Evolutionary conservation across 2,888 invertebrate genomes (phyloP), one percentile per base, ranked within the genome.

Genomic region (Philaethria dido): DNA sequence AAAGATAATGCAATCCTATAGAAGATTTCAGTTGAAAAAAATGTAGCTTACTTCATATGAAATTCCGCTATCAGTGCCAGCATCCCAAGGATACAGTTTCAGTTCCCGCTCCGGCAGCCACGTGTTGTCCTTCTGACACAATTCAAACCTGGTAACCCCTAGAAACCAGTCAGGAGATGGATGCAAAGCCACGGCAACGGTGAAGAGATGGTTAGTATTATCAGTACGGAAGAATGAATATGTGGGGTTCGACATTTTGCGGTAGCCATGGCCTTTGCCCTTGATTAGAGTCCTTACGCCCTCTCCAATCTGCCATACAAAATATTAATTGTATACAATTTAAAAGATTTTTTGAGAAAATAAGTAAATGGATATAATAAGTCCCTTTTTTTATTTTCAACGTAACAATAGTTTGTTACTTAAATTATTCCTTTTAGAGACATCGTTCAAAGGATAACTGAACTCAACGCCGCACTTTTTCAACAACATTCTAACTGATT

Each of bases 111-210:
- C 95, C 66, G 95, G 95, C 11, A 96, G 93, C 99, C 99, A 99
- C 0, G 96, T 95, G 79, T 99, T 98, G 82, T 98, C 97, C 45
- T 93, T 86, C 62, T 96, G 94, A 77, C 99, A 99, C 4, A 99
- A 92, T 82, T 99, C 97, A 62, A 98, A 92, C 1, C 97, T 96
- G 50, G 95, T 97, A 0, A 99, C 95, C 1, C 99, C 99, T 3
- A 99, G 96, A 64, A 99, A 97, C 99, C 99, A 99, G 87, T 99
- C 99, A 0, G 99, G 99, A 2, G 99, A 90, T 0, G 92, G 92
- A 61, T 80, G 77, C 1, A 92, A 29, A 0, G 81, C 88, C 1
- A 90, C 78, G 0, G 81, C 88, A 2, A 84, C 85, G 0, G 88
- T 84, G 47, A 92, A 73, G 0, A 92, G 72, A 48, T 92, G 92